Percentiles rank a stretch among this genome's conserved stretches.
These are phyloP conservation scores for Anolis sagrei DNA, from an alignment of 2,113 vertebrate genomes.

Conservation along the genomic window DNA sequence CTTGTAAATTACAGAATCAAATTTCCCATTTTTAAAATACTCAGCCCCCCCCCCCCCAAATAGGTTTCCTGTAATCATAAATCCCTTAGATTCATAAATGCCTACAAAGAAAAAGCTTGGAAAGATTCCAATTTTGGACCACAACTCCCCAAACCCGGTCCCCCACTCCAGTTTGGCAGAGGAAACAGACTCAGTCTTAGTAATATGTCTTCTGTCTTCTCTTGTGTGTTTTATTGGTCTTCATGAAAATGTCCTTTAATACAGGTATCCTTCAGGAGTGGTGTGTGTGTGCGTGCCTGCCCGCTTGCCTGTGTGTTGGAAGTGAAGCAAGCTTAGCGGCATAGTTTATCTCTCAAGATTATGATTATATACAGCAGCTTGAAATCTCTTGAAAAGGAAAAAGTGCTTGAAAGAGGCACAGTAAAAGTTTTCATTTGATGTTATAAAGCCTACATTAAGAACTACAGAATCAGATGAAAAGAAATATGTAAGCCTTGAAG, in stretches of 20 bases:
- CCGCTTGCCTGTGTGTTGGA: no score
- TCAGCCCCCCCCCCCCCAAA: neutral
- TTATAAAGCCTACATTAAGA: conserved; percentile 15
- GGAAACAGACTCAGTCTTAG: no score
- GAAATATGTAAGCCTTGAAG: neutral
- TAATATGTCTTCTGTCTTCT: no score
- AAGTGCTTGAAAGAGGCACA: conserved; percentile 13
- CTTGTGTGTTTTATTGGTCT: no score
- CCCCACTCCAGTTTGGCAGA: no score
- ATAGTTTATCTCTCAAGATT: neutral
- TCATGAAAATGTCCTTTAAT: neutral
- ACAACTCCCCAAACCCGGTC: no score
- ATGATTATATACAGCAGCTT: neutral
- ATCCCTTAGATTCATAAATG: neutral
- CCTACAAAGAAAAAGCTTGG: no score
- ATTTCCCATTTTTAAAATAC: neutral
- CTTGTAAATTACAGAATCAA: neutral
- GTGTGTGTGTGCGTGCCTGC: no score
- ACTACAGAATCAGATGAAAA: neutral
- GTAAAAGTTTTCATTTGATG: neutral
- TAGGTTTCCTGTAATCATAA: neutral
- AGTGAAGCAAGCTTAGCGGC: neutral
- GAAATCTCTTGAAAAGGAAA: conserved; percentile 1
- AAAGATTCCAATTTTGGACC: no score
- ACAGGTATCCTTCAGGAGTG: neutral